These are phyloP conservation scores for Epinephelus coioides DNA, from an alignment of 2,797 vertebrate species.

Conservation along the genomic window DNA sequence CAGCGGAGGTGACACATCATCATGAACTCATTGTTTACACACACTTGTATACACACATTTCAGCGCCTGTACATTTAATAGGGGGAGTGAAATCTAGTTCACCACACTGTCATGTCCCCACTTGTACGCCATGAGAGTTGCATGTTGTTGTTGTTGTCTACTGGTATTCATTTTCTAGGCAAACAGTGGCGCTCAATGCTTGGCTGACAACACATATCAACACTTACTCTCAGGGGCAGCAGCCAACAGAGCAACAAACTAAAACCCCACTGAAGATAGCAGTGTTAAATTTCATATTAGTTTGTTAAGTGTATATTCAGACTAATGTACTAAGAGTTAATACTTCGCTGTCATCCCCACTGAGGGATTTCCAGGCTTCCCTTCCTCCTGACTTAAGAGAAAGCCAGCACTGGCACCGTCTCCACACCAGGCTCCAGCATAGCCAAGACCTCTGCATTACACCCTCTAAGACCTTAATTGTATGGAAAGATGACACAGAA, in stretches of 20 bases:
- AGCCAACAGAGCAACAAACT: constrained; percentile 4
- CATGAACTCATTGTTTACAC: not conserved
- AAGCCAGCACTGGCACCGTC: constrained; percentile 48
- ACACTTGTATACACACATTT: constrained; percentile 15
- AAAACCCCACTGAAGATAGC: constrained; percentile 8
- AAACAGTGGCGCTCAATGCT: constrained; percentile 6
- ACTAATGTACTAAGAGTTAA: constrained; percentile 14
- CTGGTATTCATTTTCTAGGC: constrained; percentile 47
- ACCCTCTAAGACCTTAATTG: constrained; percentile 73
- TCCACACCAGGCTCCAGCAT: constrained; percentile 25
- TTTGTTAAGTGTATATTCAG: not conserved
- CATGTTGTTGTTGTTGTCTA: too few species aligned
- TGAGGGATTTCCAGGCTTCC: constrained; percentile 54
- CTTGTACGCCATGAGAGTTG: constrained; percentile 38
- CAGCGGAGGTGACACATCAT: constrained; percentile 17
- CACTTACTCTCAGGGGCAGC: constrained; percentile 9
- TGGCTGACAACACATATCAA: constrained; percentile 37
- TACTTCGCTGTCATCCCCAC: constrained; percentile 23
- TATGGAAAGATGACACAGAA: constrained; percentile 82
- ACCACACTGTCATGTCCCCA: constrained; percentile 37
- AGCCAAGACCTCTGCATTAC: constrained; percentile 67
- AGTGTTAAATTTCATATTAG: not conserved
- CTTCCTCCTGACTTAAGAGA: constrained; percentile 39
- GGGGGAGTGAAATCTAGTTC: constrained; percentile 20
- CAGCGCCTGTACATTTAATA: constrained; percentile 46